Base-by-base conservation (phyloP, 2,888 invertebrate species). In the Carpatolechia fugitivella region DNA sequence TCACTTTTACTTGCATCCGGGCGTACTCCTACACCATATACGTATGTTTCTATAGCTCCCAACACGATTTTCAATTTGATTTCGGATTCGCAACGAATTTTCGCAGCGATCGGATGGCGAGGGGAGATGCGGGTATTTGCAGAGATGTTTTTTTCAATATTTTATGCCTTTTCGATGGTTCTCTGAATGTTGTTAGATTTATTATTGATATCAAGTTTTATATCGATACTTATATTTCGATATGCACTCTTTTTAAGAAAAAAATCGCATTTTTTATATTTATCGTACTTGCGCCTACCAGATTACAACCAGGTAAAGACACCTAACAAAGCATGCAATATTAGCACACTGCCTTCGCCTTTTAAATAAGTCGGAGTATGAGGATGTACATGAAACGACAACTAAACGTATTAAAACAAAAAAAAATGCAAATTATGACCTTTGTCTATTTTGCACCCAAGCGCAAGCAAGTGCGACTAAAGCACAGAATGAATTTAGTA, bases 1-100 rank as follows among this genome's bases (percentile, higher is more conserved):
- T 78, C 81, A 86, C 82, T 84, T 80, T 82, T 80, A 81, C 90
- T 86, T 90, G 90, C 90, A 90, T 89, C 86, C 88, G 85, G 84
- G 78, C 76, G 44, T 30, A 38, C 20, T 41, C 40, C 52, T 33
- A 51, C 40, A 41, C 18, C 44, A 29, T 49, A 54, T 52, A 40
- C 30, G 38, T 51, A 57, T 33, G 56, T 47, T 49, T 55, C 35
- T 55, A 56, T 52, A 36, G 13, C 33, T 33, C 52, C 13, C 24
- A 51, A 52, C 50, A 74, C 77, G 72, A 80, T 79, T 82, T 82
- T 82, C 82, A 80, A 82, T 82, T 80, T 76, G 76, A 78, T 80
- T 81, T 79, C 71, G 75, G 68, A 70, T 72, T 78, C 70, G 72
- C 71, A 68, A 61, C 66, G 70, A 71, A 64, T 72, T 77, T 66